These are phyloP conservation scores for Chloroclystis v-ata DNA, from an alignment of 2,888 invertebrate species.

Conservation along the genomic window DNA sequence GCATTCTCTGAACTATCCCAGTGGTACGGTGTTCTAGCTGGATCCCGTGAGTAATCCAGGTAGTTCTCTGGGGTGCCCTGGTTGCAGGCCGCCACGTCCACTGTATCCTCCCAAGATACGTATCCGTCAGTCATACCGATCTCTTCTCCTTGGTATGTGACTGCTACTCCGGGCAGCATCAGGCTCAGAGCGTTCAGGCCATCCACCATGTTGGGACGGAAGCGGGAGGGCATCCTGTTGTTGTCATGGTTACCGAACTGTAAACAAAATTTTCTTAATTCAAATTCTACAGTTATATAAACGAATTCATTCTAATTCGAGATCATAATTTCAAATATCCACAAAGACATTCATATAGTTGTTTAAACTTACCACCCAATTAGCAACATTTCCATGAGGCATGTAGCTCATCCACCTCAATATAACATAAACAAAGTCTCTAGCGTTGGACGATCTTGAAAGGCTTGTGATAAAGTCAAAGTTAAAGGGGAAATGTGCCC, in stretches of 20 bases:
- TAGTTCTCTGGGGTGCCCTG: slow-evolving; percentile 75
- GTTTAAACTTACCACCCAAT: slow-evolving; percentile 79
- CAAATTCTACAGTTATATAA: too few relatives aligned
- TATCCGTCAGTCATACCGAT: slow-evolving; percentile 83
- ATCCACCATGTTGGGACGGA: slow-evolving; percentile 81
- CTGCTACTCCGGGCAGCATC: slow-evolving; percentile 85
- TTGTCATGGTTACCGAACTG: slow-evolving; percentile 85
- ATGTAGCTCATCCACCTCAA: slow-evolving; percentile 78
- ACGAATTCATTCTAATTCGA: too few relatives aligned
- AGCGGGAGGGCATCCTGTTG: slow-evolving; percentile 79
- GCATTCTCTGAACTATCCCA: slow-evolving; percentile 78
- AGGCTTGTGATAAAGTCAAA: slow-evolving; percentile 78
- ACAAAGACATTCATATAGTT: neutral
- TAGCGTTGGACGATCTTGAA: slow-evolving; percentile 59
- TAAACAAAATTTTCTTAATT: slow-evolving; percentile 15
- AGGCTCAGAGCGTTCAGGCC: slow-evolving; percentile 83
- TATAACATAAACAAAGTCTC: slow-evolving; percentile 69
- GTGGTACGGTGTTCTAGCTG: slow-evolving; percentile 81
- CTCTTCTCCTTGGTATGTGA: slow-evolving; percentile 91
- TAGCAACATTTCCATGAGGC: slow-evolving; percentile 77
- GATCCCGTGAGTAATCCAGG: slow-evolving; percentile 75
- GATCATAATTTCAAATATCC: neutral
- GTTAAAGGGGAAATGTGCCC: slow-evolving; percentile 82
- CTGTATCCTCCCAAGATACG: slow-evolving; percentile 77
- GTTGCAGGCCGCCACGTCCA: slow-evolving; percentile 76